phyloP scores from a whole-genome alignment of 2,888 invertebrate species.

The Poecilobothrus nobilitatus region DNA sequence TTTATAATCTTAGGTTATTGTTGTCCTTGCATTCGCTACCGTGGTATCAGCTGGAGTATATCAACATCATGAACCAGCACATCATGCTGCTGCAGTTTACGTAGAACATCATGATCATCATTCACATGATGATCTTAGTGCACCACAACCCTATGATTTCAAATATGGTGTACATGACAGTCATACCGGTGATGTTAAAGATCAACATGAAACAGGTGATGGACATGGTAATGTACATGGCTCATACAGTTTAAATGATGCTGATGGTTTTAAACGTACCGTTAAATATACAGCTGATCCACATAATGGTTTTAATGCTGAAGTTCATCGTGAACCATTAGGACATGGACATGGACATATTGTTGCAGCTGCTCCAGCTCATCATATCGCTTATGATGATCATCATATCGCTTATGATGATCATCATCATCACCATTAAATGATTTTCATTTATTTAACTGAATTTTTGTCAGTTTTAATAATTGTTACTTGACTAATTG shows the following conservation, averaged over 20 bases:
- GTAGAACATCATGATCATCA: not conserved
- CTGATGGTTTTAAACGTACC: slow-evolving; percentile 48
- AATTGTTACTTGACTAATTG: no score
- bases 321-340: slow-evolving; percentile 47
- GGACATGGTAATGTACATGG: slow-evolving; percentile 48
- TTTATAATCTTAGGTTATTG: not conserved
- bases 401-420: slow-evolving; percentile 18
- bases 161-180: slow-evolving; percentile 47
- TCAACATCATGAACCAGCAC: slow-evolving; percentile 7
- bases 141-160: slow-evolving; percentile 47
- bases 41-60: slow-evolving; percentile 2
- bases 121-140: slow-evolving; percentile 33
- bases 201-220: slow-evolving; percentile 47
- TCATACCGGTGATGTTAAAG: slow-evolving; percentile 48
- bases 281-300: slow-evolving; percentile 50
- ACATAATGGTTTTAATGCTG: slow-evolving; percentile 50
- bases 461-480: no score
- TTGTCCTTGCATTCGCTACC: not conserved
- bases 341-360: slow-evolving; percentile 38
- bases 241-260: slow-evolving; percentile 48
- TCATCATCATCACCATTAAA: slow-evolving; percentile 7
- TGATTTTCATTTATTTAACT: no score
- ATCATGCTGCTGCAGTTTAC: slow-evolving; percentile 13
- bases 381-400: slow-evolving; percentile 21
- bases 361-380: slow-evolving; percentile 28